Evolutionary conservation across 1,140 invertebrate genomes (phyloP), one percentile per base, ranked within the genome.

Genomic region (Procambarus virginalis): DNA sequence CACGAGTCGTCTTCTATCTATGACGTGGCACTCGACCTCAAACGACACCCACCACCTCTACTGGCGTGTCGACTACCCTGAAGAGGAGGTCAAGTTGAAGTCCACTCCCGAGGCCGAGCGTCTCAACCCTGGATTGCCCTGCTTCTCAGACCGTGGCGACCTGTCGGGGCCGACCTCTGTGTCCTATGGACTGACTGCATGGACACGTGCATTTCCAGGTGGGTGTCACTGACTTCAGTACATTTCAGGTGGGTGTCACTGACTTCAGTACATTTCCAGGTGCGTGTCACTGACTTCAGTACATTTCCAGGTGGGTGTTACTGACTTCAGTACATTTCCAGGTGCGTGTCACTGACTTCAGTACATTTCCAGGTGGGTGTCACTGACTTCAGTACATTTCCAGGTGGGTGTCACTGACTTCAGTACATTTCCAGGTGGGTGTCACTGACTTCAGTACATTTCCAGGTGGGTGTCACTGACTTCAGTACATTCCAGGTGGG

Each of bases 71-170:
- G 87, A 89, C 60, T 84, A 84, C 75, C 55, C 49, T 10, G 45
- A n/a, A 49, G 68, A 79, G 75, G 70, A 64, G n/a, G 51, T 89
- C 2, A 64, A 77, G 10, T 89, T 58, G 86, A 87, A n/a, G 90
- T 91, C 3, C 84, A 91, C 34, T 60, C 86, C 51, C 20, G 79
- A 4, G 85, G 90, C n/a, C n/a, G 51, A 22, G 80, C 81, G 2
- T 22, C 48, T 22, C 55, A 48, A 1, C 87, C 87, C 9, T 98
- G 97, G 97, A 96, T 98, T 91, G 97, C 97, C 3, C 93, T 99
- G 80, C 58, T 99, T 99, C 94, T 99, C 98, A 0, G 96, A 98
- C 93, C 96, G 97, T 92, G 98, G 98, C 5, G 95, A 96, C 68
- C 86, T 95, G 95, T 95, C 51, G 95, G 96, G 70, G 97, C 97